phyloP scores from a whole-genome alignment of 2,888 invertebrate species.

The Agonopterix heracliana region DNA sequence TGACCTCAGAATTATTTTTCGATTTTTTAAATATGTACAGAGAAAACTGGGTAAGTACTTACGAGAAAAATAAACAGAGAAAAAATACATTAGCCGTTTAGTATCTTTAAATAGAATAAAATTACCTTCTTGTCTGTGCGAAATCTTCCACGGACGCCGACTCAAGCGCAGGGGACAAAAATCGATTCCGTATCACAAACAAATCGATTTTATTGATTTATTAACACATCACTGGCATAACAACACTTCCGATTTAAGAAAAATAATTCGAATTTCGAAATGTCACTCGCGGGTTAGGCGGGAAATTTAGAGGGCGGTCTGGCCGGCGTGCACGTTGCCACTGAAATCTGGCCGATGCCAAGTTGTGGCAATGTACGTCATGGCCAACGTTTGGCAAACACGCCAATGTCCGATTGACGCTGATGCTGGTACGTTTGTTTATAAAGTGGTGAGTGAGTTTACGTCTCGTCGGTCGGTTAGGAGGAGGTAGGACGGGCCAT shows the following conservation, averaged over 20 bases:
- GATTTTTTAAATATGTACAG: too few species aligned
- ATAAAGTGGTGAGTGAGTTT: constrained; percentile 29
- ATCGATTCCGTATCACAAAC: constrained; percentile 18
- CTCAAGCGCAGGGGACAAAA: neutral
- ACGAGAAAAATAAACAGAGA: constrained; percentile 3
- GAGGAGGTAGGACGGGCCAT: neutral
- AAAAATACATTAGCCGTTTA: constrained; percentile 6
- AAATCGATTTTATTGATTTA: constrained; percentile 27
- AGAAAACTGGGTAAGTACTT: neutral
- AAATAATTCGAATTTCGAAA: constrained; percentile 29
- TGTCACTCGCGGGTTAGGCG: constrained; percentile 57
- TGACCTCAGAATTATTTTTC: too few species aligned
- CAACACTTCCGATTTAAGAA: constrained; percentile 20
- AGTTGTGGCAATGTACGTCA: constrained; percentile 35
- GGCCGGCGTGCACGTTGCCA: constrained; percentile 52
- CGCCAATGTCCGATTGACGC: constrained; percentile 34
- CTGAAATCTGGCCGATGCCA: constrained; percentile 44
- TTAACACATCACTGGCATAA: constrained; percentile 26
- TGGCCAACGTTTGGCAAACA: constrained; percentile 29
- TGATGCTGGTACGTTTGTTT: constrained; percentile 25
- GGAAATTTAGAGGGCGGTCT: constrained; percentile 48
- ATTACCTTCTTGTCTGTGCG: constrained; percentile 33
- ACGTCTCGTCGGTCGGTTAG: constrained; percentile 32
- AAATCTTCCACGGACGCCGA: constrained; percentile 23
- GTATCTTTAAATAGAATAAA: constrained; percentile 15